Conservation (phyloP, 2,113 vertebrate species). For the Turdus rufiventris region DNA sequence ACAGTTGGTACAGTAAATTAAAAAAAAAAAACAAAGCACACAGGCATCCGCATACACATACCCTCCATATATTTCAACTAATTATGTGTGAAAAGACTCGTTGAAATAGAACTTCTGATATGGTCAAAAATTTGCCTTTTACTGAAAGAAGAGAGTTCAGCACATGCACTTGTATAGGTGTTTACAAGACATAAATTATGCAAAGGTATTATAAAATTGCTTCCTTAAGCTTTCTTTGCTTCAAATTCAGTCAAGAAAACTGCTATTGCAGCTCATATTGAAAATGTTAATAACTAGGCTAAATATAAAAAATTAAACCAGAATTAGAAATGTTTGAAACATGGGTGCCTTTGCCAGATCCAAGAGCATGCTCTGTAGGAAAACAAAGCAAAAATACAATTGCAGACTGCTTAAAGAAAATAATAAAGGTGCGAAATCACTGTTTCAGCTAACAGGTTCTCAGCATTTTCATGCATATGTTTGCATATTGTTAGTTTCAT, state of each 20-base stretch:
- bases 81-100: not conserved
- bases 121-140: not conserved
- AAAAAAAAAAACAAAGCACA: not conserved
- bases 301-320: constrained; percentile 46
- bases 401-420: constrained; percentile 67
- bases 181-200: constrained; percentile 45
- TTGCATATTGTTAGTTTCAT: constrained; percentile 77
- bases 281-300: constrained; percentile 34
- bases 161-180: not conserved
- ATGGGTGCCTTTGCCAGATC: constrained; percentile 49
- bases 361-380: constrained; percentile 40
- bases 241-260: constrained; percentile 32
- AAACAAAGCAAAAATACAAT: constrained; percentile 70
- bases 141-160: not conserved
- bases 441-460: constrained; percentile 70
- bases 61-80: not conserved
- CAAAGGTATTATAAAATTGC: constrained; percentile 42
- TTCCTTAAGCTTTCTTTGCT: constrained; percentile 14
- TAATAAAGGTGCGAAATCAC: constrained; percentile 71
- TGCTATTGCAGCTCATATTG: not conserved
- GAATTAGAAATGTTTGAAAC: constrained; percentile 52
- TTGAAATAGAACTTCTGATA: not conserved
- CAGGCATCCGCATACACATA: not conserved
- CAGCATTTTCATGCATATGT: constrained; percentile 69
- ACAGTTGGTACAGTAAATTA: not conserved